Conservation (phyloP, 1,140 invertebrate genomes). For the Popillia japonica region DNA sequence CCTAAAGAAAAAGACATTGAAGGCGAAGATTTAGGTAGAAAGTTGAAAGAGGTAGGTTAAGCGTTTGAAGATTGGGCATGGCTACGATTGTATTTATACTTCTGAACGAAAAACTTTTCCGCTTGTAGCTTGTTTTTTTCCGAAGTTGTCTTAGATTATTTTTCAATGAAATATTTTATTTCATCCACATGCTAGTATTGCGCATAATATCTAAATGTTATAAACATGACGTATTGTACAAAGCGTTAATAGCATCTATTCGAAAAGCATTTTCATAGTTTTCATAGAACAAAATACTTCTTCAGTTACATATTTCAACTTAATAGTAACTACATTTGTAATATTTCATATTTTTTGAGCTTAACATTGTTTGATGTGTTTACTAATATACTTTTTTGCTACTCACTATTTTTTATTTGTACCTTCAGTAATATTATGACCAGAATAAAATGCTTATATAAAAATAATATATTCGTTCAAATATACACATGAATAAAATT, state of each 20-base stretch:
- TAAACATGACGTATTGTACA: too few relatives aligned
- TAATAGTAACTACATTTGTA: neutral
- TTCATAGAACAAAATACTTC: too few relatives aligned
- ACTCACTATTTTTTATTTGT: neutral
- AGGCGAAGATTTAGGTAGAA: slow-evolving; percentile 55
- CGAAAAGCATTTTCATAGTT: too few relatives aligned
- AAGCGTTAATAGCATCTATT: too few relatives aligned
- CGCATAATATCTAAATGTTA: too few relatives aligned
- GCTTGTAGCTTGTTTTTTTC: neutral
- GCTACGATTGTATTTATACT: slow-evolving; percentile 49
- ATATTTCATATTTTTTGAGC: neutral
- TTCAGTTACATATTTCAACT: too few relatives aligned
- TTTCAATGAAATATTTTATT: too few relatives aligned
- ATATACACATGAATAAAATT: too few relatives aligned
- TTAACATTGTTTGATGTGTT: slow-evolving; percentile 19
- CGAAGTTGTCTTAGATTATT: neutral
- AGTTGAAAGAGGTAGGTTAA: slow-evolving; percentile 61
- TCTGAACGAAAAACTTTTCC: neutral
- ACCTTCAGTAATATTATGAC: neutral
- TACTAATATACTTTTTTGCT: slow-evolving; percentile 8
- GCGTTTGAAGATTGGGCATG: slow-evolving; percentile 54
- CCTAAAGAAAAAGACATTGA: slow-evolving; percentile 47
- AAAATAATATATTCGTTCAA: too few relatives aligned
- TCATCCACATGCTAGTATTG: too few relatives aligned
- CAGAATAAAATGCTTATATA: too few relatives aligned